A percentile compares a stretch with the other conserved stretches of the same genome.
Evolutionary conservation across 2,797 vertebrate genomes (phyloP).

Genomic region (Scolopax rusticola): DNA sequence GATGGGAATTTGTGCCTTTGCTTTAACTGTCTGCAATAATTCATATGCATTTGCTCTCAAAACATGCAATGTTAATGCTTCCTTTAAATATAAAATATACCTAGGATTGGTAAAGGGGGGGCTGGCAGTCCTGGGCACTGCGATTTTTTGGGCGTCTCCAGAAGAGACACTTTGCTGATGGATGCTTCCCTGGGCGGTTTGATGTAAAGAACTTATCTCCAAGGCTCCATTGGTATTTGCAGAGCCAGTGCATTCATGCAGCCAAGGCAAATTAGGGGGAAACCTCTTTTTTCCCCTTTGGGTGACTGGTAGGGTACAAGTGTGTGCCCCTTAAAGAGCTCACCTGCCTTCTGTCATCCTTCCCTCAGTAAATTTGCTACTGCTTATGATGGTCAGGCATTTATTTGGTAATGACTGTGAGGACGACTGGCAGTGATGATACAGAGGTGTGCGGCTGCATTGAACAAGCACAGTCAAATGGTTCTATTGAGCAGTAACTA

Average conservation of each 20-base stretch:
- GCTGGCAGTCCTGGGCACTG: not conserved
- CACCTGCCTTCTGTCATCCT: not conserved
- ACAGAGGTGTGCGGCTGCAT: not conserved
- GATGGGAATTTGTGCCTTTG: not conserved
- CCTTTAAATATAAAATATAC: not conserved
- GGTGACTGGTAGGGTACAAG: rapidly evolving
- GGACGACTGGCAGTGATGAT: not conserved
- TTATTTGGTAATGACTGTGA: not conserved
- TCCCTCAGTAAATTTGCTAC: not conserved
- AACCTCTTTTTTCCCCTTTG: not conserved
- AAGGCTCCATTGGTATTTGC: not conserved
- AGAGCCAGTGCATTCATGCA: not conserved
- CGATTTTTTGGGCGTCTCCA: not conserved
- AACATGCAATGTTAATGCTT: not conserved
- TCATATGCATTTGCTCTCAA: not conserved
- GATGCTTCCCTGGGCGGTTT: rapidly evolving
- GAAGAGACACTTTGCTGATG: not conserved
- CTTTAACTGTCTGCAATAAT: not conserved
- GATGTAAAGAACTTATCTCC: not conserved
- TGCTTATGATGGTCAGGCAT: not conserved
- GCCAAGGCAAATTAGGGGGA: not conserved
- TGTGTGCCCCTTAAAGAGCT: not conserved
- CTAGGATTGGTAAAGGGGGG: not conserved
- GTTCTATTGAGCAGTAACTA: not conserved
- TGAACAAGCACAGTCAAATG: not conserved